Evolutionary conservation across 2,797 vertebrate species (phyloP), one percentile per base, ranked within the genome.

Genomic region (Neosilurus hyrtlii): DNA sequence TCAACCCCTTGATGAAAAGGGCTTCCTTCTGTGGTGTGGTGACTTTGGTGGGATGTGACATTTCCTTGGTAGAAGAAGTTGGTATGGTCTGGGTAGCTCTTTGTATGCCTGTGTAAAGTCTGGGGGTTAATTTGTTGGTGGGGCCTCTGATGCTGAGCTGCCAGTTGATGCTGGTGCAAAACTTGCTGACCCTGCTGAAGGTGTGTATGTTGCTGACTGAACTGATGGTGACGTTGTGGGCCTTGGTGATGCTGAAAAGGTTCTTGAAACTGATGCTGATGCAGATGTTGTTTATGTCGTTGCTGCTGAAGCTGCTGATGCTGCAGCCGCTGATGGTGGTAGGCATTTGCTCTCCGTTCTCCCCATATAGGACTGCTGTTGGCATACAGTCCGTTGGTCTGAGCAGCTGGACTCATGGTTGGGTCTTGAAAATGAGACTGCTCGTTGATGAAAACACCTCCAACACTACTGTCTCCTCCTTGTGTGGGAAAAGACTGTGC

Each of bases 311-410:
- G 26, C 20, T 82, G 81, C 24, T 86, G 87, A 9, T 88, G 88
- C 61, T 87, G 88, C 22, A 79, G 82, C 8, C 67, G 88, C 43
- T 88, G 88, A 8, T 87, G 88, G 86, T 97, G 97, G 91, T 97
- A 99, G 80, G 96, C 94, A 86, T 96, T 97, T 70, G 96, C 96
- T 91, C 97, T 97, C 89, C 96, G 96, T 92, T 96, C 96, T 80
- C 96, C 96, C 98, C 98, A 99, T 96, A 99, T 97, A 56, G 97
- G 96, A 89, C 97, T 98, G 74, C 95, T 95, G 90, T 95, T 96
- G 89, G 97, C 96, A 94, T 97, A 99, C 88, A 98, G 92, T 87
- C 96, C 96, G 87, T 98, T 99, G 71, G 97, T 91, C 84, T 97
- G 97, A 89, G 93, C 94, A 79, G 92, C 93, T 0, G 95, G 95